Evolutionary conservation across 2,113 vertebrate species (phyloP).

Genomic region (Saguinus midas): DNA sequence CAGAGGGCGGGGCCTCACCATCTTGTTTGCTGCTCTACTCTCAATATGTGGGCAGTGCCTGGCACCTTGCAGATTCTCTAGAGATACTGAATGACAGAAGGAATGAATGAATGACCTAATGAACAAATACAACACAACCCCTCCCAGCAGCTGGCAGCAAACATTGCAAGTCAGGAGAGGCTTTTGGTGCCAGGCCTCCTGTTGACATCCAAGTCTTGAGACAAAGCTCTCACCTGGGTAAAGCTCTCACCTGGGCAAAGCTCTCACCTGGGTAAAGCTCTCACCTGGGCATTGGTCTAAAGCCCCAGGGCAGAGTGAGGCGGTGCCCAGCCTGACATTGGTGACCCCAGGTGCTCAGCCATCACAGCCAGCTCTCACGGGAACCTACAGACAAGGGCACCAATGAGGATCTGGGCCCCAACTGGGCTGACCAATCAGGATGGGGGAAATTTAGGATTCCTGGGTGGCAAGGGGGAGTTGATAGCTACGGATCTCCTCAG

Average conservation of each 20-base stretch:
- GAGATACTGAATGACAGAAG: not conserved
- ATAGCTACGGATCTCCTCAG: not conserved
- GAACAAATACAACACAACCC: not conserved
- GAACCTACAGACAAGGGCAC: not conserved
- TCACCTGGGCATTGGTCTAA: not conserved
- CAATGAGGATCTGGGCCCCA: not conserved
- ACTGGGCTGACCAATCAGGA: not conserved
- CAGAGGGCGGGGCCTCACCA: too few species aligned
- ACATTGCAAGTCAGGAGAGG: not conserved
- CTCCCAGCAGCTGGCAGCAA: not conserved
- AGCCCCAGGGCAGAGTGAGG: not conserved
- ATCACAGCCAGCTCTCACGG: not conserved
- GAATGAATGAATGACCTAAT: not conserved
- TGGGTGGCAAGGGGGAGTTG: not conserved
- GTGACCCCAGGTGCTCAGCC: not conserved
- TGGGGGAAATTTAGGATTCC: not conserved
- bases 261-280: not conserved
- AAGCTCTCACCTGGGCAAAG: not conserved
- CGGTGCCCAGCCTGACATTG: rapidly evolving
- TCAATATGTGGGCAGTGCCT: rapidly evolving
- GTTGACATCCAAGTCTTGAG: not conserved
- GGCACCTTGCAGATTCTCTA: not conserved
- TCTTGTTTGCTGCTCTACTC: not conserved
- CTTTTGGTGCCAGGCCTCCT: not conserved
- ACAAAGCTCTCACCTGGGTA: not conserved